These are phyloP conservation scores for Gavialis gangeticus DNA, from an alignment of 2,113 vertebrate genomes.

Conservation along the genomic window DNA sequence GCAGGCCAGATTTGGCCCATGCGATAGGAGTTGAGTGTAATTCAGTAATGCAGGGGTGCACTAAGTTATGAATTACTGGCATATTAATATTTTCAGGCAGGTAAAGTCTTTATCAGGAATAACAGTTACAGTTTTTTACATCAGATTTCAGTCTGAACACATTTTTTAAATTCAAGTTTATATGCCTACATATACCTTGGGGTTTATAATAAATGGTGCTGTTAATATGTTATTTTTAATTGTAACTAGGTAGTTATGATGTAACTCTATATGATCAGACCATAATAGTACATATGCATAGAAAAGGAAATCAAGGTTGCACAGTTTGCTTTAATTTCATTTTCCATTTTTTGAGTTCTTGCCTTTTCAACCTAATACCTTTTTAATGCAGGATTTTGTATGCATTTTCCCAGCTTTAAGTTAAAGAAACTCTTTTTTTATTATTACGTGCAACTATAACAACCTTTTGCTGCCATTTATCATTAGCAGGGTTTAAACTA, in stretches of 20 bases:
- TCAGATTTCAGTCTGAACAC: not conserved
- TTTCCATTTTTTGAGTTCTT: not conserved
- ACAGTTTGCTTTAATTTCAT: not conserved
- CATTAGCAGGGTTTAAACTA: not conserved
- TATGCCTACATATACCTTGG: not conserved
- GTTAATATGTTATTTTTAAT: not conserved
- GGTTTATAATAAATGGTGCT: not conserved
- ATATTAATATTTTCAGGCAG: not conserved
- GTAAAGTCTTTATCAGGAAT: not conserved
- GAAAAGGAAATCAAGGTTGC: not conserved
- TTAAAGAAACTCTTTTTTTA: not conserved
- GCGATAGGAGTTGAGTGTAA: too few relatives aligned
- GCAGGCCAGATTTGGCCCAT: too few relatives aligned
- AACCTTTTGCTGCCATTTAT: not conserved
- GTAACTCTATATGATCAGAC: not conserved
- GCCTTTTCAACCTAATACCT: not conserved
- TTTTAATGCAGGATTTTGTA: not conserved
- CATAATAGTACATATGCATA: not conserved
- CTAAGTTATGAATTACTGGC: not conserved
- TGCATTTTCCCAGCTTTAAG: not conserved
- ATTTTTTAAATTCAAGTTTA: not conserved
- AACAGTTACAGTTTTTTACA: not conserved
- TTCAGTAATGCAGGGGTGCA: too few relatives aligned
- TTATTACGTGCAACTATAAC: not conserved
- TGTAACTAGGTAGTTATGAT: not conserved